These are phyloP conservation scores for Montipora sp. DNA, from an alignment of 64 coral and sea anemone genomes.

Conservation along the genomic window DNA sequence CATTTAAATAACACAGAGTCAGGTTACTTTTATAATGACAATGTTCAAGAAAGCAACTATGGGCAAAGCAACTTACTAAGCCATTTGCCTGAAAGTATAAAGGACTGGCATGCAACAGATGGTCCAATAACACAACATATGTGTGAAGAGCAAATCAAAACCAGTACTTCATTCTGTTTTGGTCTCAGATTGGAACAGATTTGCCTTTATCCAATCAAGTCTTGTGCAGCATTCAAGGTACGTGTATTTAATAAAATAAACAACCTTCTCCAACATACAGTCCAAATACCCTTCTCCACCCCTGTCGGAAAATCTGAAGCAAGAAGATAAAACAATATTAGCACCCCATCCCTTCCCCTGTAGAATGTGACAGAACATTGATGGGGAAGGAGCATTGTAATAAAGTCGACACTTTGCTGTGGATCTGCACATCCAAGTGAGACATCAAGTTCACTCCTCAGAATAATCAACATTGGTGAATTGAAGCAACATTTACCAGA, in stretches of 20 bases:
- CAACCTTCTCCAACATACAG: background rate
- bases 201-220: conserved; percentile 94
- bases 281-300: too few species aligned
- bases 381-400: too few species aligned
- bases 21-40: background rate
- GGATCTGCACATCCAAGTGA: too few species aligned
- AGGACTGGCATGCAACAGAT: background rate
- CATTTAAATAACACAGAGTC: background rate
- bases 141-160: background rate
- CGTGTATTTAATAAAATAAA: background rate
- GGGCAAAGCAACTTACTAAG: background rate
- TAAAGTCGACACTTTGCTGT: too few species aligned
- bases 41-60: too few species aligned
- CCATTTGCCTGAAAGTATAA: background rate
- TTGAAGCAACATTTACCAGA: too few species aligned
- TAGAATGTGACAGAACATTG: too few species aligned
- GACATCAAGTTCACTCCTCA: too few species aligned
- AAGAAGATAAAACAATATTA: too few species aligned
- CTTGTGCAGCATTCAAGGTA: conserved; percentile 97
- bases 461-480: too few species aligned
- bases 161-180: background rate
- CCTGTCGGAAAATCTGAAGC: too few species aligned
- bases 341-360: too few species aligned
- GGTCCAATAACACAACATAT: background rate
- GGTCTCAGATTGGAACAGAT: conserved; percentile 62